Conservation (phyloP, 2,888 invertebrate genomes). For the Eugnorisma glareosa region DNA sequence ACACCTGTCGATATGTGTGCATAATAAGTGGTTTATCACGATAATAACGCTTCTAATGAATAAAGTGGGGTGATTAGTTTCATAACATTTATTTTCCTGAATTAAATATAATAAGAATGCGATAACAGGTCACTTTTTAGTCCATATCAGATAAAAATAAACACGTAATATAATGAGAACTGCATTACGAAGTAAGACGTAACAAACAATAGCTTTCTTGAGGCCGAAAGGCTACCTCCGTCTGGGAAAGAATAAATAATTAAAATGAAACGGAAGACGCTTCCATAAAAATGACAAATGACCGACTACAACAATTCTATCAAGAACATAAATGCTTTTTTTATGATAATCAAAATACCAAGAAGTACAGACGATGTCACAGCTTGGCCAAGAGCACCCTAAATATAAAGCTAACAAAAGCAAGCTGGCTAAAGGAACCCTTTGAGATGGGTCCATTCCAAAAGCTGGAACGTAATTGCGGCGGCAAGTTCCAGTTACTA, state of each 20-base stretch:
- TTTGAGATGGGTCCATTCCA: neutral
- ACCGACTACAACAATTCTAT: conserved; percentile 25
- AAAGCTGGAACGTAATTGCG: neutral
- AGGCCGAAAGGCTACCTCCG: conserved; percentile 1
- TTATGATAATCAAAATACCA: conserved; percentile 23
- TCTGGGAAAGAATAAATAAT: conserved; percentile 47
- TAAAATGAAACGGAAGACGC: conserved; percentile 34
- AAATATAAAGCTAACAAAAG: neutral
- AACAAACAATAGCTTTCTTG: conserved; percentile 46
- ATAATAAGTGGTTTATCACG: conserved; percentile 21
- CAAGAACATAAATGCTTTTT: conserved; percentile 25
- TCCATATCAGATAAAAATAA: conserved; percentile 19
- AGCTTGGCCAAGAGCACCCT: conserved; percentile 22
- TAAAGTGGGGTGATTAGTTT: neutral
- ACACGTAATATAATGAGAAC: conserved; percentile 28
- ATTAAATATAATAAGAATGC: conserved; percentile 28
- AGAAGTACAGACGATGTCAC: conserved; percentile 19
- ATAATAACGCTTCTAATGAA: conserved; percentile 13
- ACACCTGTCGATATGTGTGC: conserved; percentile 30
- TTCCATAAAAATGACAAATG: conserved; percentile 51
- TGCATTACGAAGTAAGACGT: conserved; percentile 12
- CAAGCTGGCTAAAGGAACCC: neutral
- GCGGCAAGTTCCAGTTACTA: conserved; percentile 12
- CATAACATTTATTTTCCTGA: conserved; percentile 31
- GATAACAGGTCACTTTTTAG: conserved; percentile 27